Percentiles rank a stretch among this genome's conserved stretches.
Conservation (phyloP, 2,888 invertebrate species). For the Hylaea fasciaria region DNA sequence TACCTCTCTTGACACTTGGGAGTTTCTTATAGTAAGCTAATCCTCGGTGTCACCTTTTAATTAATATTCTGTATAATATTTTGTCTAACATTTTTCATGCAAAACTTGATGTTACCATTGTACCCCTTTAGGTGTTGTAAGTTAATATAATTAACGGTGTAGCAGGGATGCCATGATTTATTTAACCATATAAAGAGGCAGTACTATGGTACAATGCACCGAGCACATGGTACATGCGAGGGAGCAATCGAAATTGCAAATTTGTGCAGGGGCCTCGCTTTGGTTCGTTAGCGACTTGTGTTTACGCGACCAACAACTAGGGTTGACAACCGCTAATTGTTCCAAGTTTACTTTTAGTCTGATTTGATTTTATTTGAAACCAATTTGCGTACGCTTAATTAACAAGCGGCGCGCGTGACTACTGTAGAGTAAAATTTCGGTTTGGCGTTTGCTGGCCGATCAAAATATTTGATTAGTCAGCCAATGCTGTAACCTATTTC, state of each 20-base stretch:
- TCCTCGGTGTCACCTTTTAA: no score
- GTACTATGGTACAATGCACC: slow-evolving; percentile 37
- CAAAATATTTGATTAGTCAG: slow-evolving; percentile 32
- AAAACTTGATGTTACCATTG: no score
- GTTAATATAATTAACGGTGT: no score
- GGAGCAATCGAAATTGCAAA: slow-evolving; percentile 84
- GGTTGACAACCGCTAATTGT: slow-evolving; percentile 78
- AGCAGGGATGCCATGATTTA: neutral
- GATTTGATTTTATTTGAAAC: slow-evolving; percentile 50
- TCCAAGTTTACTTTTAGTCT: slow-evolving; percentile 68
- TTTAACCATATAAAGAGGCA: slow-evolving; percentile 9
- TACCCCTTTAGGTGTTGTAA: no score
- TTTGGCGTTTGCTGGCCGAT: slow-evolving; percentile 20
- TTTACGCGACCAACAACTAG: slow-evolving; percentile 79
- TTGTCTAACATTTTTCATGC: no score
- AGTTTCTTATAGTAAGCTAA: no score
- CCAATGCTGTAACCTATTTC: slow-evolving; percentile 22
- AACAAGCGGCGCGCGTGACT: slow-evolving; percentile 30
- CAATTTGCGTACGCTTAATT: slow-evolving; percentile 42
- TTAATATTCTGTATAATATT: no score
- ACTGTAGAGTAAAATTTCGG: slow-evolving; percentile 19
- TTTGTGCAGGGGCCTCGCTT: slow-evolving; percentile 81
- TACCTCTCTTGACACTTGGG: no score
- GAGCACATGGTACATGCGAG: slow-evolving; percentile 58
- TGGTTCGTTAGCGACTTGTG: slow-evolving; percentile 84